A percentile compares a stretch with the other conserved stretches of the same genome.
Conservation (phyloP, 2,888 invertebrate genomes). For the Lasius platythorax region DNA sequence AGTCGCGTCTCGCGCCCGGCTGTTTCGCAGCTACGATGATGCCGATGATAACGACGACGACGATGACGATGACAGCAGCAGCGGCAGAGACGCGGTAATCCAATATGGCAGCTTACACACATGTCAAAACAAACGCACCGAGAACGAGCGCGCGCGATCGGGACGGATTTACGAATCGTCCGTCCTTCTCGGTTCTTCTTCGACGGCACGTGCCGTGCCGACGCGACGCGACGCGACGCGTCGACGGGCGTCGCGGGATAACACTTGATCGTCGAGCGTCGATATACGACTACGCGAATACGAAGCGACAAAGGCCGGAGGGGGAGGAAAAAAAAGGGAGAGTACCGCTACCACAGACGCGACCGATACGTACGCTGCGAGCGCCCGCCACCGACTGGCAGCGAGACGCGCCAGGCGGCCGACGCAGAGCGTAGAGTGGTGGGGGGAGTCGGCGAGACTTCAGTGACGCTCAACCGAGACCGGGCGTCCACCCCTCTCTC, state of each 20-base stretch:
- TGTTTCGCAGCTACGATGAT: constrained; percentile 21
- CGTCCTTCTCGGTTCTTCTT: not conserved
- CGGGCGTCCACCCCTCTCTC: not conserved
- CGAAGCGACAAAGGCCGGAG: constrained; percentile 32
- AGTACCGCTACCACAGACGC: not conserved
- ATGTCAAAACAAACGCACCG: constrained; percentile 84
- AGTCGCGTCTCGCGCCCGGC: constrained; percentile 52
- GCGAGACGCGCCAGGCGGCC: constrained; percentile 60
- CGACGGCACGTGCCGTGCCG: constrained; percentile 62
- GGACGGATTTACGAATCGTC: constrained; percentile 23
- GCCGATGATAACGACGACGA: not conserved
- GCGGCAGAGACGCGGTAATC: constrained; percentile 77
- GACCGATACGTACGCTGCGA: constrained; percentile 47
- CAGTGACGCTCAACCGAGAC: constrained; percentile 64
- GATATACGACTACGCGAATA: constrained; percentile 24
- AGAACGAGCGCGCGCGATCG: constrained; percentile 26
- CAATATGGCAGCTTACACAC: constrained; percentile 82
- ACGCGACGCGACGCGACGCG: constrained; percentile 54
- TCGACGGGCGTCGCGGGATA: constrained; percentile 22
- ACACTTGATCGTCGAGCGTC: constrained; percentile 7
- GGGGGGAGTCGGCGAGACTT: constrained; percentile 37
- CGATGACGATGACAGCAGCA: not conserved
- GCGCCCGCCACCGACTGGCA: constrained; percentile 68
- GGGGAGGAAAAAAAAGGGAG: not conserved
- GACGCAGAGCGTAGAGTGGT: constrained; percentile 29